A percentile compares a stretch with the other conserved stretches of the same genome.
Conservation (phyloP, 2,888 invertebrate species). For the Calliopum simillimum region DNA sequence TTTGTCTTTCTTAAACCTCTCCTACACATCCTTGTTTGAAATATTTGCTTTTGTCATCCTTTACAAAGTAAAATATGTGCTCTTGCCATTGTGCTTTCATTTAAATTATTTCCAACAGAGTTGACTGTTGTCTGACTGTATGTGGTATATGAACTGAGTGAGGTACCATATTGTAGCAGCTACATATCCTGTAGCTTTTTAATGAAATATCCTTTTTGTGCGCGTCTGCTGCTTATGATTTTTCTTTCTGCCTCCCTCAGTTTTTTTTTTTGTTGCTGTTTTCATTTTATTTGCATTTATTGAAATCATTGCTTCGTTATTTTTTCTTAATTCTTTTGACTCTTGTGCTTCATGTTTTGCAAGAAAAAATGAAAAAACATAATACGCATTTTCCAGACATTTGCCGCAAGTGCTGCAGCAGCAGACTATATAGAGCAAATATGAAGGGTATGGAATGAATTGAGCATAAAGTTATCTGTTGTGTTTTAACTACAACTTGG, state of each 20-base stretch:
- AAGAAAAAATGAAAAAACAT: not conserved
- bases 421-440: too few relatives aligned
- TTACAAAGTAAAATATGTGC: not conserved
- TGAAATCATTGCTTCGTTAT: conserved; percentile 1
- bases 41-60: not conserved
- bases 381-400: conserved; percentile 26
- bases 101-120: conserved; percentile 28
- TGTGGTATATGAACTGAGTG: not conserved
- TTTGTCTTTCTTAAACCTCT: not conserved
- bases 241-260: not conserved
- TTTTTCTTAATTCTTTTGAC: not conserved
- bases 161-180: not conserved
- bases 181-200: conserved; percentile 25
- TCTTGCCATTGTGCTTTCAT: conserved; percentile 25
- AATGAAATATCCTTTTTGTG: conserved; percentile 33
- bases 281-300: conserved; percentile 7
- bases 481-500: too few relatives aligned
- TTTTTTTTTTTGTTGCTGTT: not conserved
- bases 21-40: not conserved
- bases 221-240: not conserved
- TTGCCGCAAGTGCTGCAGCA: not conserved
- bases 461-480: too few relatives aligned
- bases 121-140: conserved; percentile 10
- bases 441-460: too few relatives aligned
- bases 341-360: not conserved